A percentile compares a stretch with the other conserved stretches of the same genome.
Evolutionary conservation across 2,113 vertebrate species (phyloP).

Genomic region (Grus americana): DNA sequence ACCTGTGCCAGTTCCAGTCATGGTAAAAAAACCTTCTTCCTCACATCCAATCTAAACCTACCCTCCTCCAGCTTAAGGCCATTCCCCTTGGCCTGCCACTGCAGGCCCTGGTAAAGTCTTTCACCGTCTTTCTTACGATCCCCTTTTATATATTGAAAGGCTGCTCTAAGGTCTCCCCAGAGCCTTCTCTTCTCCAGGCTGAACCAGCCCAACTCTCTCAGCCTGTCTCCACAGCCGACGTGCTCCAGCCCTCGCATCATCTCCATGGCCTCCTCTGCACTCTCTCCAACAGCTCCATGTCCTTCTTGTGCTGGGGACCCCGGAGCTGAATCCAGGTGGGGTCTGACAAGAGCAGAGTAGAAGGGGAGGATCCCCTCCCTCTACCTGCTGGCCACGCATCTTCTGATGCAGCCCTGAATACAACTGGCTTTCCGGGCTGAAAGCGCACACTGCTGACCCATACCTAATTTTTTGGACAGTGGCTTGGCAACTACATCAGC

Average conservation of each 20-base stretch:
- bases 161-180: neutral
- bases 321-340: neutral
- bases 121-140: too few species aligned
- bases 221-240: neutral
- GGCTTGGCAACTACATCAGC: neutral
- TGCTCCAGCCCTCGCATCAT: neutral
- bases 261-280: neutral
- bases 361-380: neutral
- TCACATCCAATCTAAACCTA: too few species aligned
- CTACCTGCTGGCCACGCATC: neutral
- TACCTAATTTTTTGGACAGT: too few species aligned
- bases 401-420: neutral
- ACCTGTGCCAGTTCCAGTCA: neutral
- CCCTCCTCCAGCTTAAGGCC: too few species aligned
- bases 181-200: neutral
- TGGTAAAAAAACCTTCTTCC: too few species aligned
- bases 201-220: neutral
- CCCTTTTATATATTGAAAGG: neutral
- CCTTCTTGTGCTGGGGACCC: too few species aligned
- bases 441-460: fast-evolving
- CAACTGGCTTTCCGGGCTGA: too few species aligned
- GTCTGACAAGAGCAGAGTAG: neutral
- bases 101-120: too few species aligned
- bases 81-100: too few species aligned
- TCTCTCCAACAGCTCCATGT: neutral